These are phyloP conservation scores for Zeuzera pyrina DNA, from an alignment of 2,888 invertebrate species.

Conservation along the genomic window DNA sequence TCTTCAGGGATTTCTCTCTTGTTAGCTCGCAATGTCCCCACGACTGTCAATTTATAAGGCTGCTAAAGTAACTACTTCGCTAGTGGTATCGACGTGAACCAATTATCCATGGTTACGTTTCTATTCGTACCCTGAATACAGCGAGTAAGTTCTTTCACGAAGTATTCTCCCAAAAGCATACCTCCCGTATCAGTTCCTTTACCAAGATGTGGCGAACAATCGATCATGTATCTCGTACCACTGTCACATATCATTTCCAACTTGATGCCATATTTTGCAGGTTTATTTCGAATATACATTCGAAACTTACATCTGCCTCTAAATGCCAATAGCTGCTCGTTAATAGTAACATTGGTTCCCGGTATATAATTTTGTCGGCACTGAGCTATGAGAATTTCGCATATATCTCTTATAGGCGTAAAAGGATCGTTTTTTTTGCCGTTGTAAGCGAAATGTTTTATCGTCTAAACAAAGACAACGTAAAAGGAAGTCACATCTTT, in stretches of 20 bases:
- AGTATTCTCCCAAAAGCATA: conserved; percentile 17
- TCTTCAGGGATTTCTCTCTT: conserved; percentile 27
- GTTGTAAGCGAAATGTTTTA: conserved; percentile 11
- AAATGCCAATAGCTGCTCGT: conserved; percentile 11
- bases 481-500: conserved; percentile 18
- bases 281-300: conserved; percentile 30
- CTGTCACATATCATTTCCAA: conserved; percentile 25
- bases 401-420: conserved; percentile 23
- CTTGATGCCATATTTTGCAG: conserved; percentile 28
- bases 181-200: conserved; percentile 22
- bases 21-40: conserved; percentile 26
- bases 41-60: conserved; percentile 25
- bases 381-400: conserved; percentile 18
- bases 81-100: conserved; percentile 28
- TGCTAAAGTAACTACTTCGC: conserved; percentile 20
- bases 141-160: conserved; percentile 8
- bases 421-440: conserved; percentile 15
- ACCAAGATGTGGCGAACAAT: conserved; percentile 23
- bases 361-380: conserved; percentile 15
- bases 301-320: conserved; percentile 20
- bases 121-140: conserved; percentile 11
- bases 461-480: conserved; percentile 19
- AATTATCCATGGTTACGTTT: conserved; percentile 23
- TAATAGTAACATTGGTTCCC: conserved; percentile 10
- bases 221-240: conserved; percentile 23